Percentiles rank a stretch among this genome's conserved stretches.
Conservation (phyloP, 2,888 invertebrate species). For the Drosophila paramelanica region DNA sequence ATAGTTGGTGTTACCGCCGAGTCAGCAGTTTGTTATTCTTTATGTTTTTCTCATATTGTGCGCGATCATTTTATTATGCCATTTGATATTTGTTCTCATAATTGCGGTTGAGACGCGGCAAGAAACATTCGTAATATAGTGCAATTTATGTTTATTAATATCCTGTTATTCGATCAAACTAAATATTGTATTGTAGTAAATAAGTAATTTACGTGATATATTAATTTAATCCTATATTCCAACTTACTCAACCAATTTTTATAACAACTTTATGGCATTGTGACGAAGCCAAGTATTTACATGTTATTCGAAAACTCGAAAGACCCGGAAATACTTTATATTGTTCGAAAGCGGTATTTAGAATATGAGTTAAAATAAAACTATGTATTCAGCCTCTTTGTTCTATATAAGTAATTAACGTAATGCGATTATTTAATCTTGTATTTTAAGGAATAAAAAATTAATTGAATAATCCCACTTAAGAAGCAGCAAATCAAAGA, state of each 20-base stretch:
- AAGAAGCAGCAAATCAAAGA: not conserved
- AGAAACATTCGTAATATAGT: constrained; percentile 26
- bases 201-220: constrained; percentile 65
- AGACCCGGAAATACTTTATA: not conserved
- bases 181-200: constrained; percentile 23
- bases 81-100: constrained; percentile 60
- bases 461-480: not conserved
- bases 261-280: not conserved
- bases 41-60: constrained; percentile 70
- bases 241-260: constrained; percentile 27
- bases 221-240: constrained; percentile 36
- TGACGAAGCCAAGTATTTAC: not conserved
- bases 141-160: constrained; percentile 7
- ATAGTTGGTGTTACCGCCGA: constrained; percentile 62
- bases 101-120: constrained; percentile 52
- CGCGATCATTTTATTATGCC: constrained; percentile 63
- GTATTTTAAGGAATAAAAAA: not conserved
- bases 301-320: not conserved
- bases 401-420: not conserved
- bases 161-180: constrained; percentile 23
- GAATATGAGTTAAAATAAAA: not conserved
- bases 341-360: not conserved
- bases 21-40: constrained; percentile 58
- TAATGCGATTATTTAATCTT: too few species aligned
- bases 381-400: not conserved